Conservation (phyloP, 2,113 vertebrate genomes). For the Sisor rabdophorus region DNA sequence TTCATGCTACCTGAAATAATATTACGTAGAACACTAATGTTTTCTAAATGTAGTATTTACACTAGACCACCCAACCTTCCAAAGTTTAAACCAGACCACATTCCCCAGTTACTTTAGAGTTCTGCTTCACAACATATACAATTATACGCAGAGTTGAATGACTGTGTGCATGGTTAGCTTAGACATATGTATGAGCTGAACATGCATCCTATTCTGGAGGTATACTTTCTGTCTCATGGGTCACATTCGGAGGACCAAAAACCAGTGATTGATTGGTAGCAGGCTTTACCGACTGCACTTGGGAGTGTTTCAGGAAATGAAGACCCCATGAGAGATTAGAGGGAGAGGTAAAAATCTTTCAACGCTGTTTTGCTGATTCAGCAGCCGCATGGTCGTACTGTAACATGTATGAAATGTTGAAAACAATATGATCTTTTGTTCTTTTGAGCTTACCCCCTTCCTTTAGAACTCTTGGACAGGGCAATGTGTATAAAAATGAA, state of each 20-base stretch:
- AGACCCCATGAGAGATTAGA: conserved; percentile 32
- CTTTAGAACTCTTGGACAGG: not conserved
- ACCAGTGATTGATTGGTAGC: conserved; percentile 57
- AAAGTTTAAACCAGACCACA: no score
- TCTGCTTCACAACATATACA: not conserved
- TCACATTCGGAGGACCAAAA: conserved; percentile 37
- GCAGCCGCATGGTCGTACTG: conserved; percentile 12
- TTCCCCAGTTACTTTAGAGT: not conserved
- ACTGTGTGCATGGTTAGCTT: not conserved
- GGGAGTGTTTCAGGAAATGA: conserved; percentile 57
- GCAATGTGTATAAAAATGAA: not conserved
- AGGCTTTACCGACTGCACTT: conserved; percentile 49
- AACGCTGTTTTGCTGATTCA: conserved; percentile 41
- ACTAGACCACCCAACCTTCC: not conserved
- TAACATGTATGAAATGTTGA: conserved; percentile 6
- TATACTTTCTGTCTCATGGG: conserved; percentile 35
- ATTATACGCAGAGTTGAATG: not conserved
- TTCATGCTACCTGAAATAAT: no score
- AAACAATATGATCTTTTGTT: conserved; percentile 31
- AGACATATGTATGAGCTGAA: conserved; percentile 31
- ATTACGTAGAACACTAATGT: no score
- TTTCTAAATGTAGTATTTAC: no score
- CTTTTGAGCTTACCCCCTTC: not conserved
- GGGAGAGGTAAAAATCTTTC: conserved; percentile 49
- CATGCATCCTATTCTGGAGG: conserved; percentile 47